Base-by-base conservation (phyloP, 2,797 vertebrate genomes). In the Rhincodon typus region DNA sequence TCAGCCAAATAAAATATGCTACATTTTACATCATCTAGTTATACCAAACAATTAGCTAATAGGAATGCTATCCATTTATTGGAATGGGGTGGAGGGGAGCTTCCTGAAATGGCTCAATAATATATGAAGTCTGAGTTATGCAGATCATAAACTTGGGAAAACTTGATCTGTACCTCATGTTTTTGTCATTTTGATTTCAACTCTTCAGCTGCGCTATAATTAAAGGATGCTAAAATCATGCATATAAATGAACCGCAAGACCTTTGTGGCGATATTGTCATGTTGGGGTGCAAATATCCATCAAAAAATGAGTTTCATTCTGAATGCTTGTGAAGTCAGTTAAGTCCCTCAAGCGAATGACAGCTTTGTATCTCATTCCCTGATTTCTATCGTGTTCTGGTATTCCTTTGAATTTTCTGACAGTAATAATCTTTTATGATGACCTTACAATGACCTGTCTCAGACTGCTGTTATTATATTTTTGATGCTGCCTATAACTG, bases 381-480 rank as follows among this genome's bases (percentile, higher is more conserved):
- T 50, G 94, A 50, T 70, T 88, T 90, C 82, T 62, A 38, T 77
- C 50, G 82, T 23, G 2, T 91, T 38, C 79, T 62, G 34, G 38
- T 38, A 27, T 74, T 82, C 74, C 57, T 95, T 95, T 72, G 77
- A 72, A 74, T 77, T 95, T 46, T 74, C 23, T 74, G 69, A 42
- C 57, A 27, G 23, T 74, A 91, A 66, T 72, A 34, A 34, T 53
- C 50, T 94, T 70, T 57, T n/a, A 38, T 72, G 46, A 95, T 95
- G 17, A n/a, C 46, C 82, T 94, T 34, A 88, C 42, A 91, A 53
- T 42, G n/a, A 30, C 62, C 90, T 23, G 12, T 21, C 79, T 4
- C 7, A 38, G 19, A 23, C 66, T 91, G 66, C n/a, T n/a, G 19
- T 69, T 93, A 66, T 93, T 93, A 93, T 93, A 93, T n/a, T 69